Percentiles rank a stretch among this genome's conserved stretches.
phyloP scores from a whole-genome alignment of 2,113 vertebrate species.

The Nothocercus nigrocapillus region DNA sequence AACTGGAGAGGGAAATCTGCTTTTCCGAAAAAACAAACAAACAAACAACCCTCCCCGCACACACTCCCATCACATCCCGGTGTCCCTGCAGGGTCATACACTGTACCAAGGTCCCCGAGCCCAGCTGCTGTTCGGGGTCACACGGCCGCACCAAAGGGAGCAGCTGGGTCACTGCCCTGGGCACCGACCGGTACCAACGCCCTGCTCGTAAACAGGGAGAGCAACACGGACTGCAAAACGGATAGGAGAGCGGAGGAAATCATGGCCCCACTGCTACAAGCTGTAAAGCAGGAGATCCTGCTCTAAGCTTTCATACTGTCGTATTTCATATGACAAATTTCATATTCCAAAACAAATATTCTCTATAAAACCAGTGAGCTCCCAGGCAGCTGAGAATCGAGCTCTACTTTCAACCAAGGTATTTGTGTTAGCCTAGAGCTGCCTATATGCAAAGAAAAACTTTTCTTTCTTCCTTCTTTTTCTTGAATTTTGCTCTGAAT shows the following conservation, averaged over 20 bases:
- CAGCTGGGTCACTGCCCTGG: background rate
- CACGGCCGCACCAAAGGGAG: background rate
- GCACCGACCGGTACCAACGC: background rate
- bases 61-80: background rate
- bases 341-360: background rate
- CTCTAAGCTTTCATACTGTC: background rate
- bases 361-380: background rate
- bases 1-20: background rate
- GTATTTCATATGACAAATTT: too few species aligned
- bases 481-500: background rate
- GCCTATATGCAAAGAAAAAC: background rate
- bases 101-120: background rate
- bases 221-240: background rate
- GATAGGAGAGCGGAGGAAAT: background rate
- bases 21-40: background rate
- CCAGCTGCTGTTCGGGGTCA: background rate
- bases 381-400: background rate
- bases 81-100: background rate
- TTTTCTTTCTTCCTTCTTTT: background rate
- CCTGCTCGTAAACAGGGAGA: background rate
- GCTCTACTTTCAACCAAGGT: background rate
- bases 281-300: background rate
- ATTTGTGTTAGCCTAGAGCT: background rate
- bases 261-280: background rate
- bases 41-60: background rate